phyloP scores from a whole-genome alignment of 2,797 vertebrate genomes.

The Chanos chanos region DNA sequence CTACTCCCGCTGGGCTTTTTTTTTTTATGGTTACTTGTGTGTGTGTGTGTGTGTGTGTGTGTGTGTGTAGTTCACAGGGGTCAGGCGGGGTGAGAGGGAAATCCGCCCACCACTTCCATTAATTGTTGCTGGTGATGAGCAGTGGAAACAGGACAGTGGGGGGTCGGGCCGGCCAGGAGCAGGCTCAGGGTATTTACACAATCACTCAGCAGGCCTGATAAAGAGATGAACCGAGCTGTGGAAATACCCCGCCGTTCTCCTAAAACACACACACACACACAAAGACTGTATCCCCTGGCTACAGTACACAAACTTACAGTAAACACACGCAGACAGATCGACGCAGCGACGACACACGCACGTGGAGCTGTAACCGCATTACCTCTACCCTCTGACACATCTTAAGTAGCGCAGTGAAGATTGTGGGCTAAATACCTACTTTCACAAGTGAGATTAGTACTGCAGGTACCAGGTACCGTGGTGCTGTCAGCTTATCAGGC shows the following conservation, averaged over 20 bases:
- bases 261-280: conserved; percentile 14
- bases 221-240: conserved; percentile 27
- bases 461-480: background rate
- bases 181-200: conserved; percentile 36
- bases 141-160: conserved; percentile 19
- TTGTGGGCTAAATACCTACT: no score
- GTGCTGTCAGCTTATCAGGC: conserved; percentile 5
- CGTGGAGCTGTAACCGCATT: no score
- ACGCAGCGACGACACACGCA: conserved; percentile 5
- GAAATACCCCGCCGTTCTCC: background rate
- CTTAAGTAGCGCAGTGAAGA: no score
- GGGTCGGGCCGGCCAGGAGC: conserved; percentile 8
- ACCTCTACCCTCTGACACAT: no score
- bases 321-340: background rate
- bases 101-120: conserved; percentile 57
- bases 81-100: conserved; percentile 49
- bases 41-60: conserved; percentile 24
- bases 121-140: conserved; percentile 55
- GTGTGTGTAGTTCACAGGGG: conserved; percentile 26
- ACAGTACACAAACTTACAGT: no score
- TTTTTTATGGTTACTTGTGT: background rate
- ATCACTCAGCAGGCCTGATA: conserved; percentile 26
- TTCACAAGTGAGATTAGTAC: background rate
- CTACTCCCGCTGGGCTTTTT: background rate
- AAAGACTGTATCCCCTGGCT: background rate